A percentile compares a stretch with the other conserved stretches of the same genome.
Evolutionary conservation across 2,797 vertebrate genomes (phyloP).

Genomic region (Falco concolor): DNA sequence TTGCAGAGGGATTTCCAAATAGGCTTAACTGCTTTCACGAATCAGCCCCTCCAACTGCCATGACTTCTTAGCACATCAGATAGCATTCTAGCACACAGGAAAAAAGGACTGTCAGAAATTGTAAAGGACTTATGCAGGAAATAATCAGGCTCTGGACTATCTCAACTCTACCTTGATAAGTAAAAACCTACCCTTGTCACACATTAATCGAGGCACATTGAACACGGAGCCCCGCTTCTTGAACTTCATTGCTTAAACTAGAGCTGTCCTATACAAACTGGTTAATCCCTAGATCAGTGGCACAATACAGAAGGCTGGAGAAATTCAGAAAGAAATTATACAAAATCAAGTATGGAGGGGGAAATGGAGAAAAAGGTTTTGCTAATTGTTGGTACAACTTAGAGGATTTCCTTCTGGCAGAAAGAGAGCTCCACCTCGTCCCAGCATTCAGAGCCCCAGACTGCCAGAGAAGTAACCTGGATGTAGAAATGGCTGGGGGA

Average conservation of each 20-base stretch:
- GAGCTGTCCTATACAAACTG: background rate
- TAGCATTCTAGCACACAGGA: background rate
- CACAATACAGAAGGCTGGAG: background rate
- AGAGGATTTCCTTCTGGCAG: background rate
- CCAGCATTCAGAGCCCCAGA: background rate
- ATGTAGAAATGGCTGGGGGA: background rate
- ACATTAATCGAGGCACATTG: background rate
- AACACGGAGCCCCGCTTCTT: background rate
- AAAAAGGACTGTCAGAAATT: background rate
- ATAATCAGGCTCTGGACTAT: background rate
- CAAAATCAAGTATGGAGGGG: background rate
- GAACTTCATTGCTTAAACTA: background rate
- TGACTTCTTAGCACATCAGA: background rate
- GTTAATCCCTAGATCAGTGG: background rate
- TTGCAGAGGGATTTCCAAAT: background rate
- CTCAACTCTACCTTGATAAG: background rate
- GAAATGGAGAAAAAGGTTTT: background rate
- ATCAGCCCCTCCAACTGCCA: background rate
- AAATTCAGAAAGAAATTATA: background rate
- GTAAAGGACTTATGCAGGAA: background rate
- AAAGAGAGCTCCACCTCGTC: background rate
- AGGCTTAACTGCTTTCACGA: background rate
- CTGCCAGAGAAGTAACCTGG: background rate
- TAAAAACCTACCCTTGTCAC: background rate
- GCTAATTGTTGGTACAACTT: background rate